A percentile compares a stretch with the other conserved stretches of the same genome.
phyloP scores from a whole-genome alignment of 2,113 vertebrate species.

The Butorides virescens region DNA sequence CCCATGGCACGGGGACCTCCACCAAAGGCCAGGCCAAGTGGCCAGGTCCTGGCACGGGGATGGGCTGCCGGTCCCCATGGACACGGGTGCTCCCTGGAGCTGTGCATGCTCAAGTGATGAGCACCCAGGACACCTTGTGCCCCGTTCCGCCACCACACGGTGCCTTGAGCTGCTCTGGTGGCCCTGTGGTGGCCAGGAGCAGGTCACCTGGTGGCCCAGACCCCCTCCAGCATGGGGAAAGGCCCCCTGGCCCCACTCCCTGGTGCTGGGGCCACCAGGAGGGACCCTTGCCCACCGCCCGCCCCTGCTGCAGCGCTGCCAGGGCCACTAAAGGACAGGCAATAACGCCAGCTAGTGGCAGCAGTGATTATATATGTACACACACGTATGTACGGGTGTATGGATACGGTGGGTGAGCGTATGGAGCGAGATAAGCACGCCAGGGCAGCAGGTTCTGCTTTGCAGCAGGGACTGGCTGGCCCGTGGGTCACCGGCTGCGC shows the following conservation, averaged over 20 bases:
- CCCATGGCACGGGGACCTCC: rapidly evolving
- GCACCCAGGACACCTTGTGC: neutral
- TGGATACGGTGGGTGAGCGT: rapidly evolving
- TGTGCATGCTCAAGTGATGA: neutral
- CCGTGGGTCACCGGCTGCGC: neutral
- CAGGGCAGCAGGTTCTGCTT: neutral
- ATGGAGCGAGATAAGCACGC: rapidly evolving
- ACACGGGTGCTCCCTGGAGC: neutral
- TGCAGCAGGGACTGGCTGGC: neutral
- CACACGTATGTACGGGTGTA: too few relatives aligned
- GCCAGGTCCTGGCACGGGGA: neutral
- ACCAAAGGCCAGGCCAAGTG: neutral
- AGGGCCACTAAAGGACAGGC: neutral
- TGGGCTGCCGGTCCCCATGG: neutral
- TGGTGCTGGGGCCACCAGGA: neutral
- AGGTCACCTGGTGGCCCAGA: neutral
- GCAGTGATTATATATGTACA: neutral
- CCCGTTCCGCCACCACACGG: rapidly evolving
- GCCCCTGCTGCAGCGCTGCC: neutral
- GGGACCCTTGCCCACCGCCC: neutral
- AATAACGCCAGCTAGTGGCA: constrained; percentile 59
- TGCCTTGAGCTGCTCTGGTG: neutral
- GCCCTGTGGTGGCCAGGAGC: rapidly evolving
- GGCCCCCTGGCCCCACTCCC: rapidly evolving
- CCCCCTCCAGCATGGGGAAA: neutral